A percentile compares a stretch with the other conserved stretches of the same genome.
Conservation (phyloP, 2,113 vertebrate genomes). For the Procapra przewalskii region DNA sequence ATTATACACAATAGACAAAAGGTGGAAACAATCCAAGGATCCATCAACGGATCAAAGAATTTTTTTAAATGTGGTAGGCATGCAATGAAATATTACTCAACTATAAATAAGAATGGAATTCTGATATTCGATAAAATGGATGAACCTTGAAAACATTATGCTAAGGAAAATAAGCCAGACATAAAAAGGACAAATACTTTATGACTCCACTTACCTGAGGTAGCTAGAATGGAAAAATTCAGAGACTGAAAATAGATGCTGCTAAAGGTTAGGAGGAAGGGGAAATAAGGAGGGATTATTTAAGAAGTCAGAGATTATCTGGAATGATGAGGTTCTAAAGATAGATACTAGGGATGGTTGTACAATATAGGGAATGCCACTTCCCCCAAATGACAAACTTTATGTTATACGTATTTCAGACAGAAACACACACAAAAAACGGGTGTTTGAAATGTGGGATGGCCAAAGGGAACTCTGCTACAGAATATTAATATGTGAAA, state of each 20-base stretch:
- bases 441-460: neutral
- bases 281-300: neutral
- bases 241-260: neutral
- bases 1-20: neutral
- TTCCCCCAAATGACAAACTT: neutral
- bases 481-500: neutral
- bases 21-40: neutral
- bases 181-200: neutral
- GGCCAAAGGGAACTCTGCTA: neutral
- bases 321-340: neutral
- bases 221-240: neutral
- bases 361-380: neutral
- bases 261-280: neutral
- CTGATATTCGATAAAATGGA: neutral
- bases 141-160: neutral
- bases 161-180: neutral
- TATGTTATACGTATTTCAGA: neutral
- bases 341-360: neutral
- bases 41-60: neutral
- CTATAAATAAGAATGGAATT: neutral
- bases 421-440: neutral
- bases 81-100: neutral
- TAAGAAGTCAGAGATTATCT: neutral
- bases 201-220: neutral
- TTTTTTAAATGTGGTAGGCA: neutral